phyloP scores from a whole-genome alignment of 2,113 vertebrate species.

The Actenoides hombroni region DNA sequence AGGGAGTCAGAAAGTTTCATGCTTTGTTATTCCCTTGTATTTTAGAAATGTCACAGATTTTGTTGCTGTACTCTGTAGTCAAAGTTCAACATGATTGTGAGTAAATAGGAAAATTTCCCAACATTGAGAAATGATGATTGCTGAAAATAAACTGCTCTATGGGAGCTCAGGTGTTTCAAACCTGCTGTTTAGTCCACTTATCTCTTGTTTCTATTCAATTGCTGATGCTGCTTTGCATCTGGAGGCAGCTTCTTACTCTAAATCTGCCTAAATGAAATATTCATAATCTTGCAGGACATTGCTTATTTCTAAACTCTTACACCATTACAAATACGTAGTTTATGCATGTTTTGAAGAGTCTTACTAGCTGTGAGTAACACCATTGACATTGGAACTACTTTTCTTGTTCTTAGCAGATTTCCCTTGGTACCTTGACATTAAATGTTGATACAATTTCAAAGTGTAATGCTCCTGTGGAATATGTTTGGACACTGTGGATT shows the following conservation, averaged over 20 bases:
- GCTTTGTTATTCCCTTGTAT: neutral
- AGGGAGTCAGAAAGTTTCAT: neutral
- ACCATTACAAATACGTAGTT: neutral
- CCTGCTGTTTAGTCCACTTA: neutral
- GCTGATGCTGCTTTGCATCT: neutral
- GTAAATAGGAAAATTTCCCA: neutral
- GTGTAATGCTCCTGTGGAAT: neutral
- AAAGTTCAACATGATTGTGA: neutral
- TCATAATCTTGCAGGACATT: neutral
- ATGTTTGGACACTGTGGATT: neutral
- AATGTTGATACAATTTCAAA: neutral
- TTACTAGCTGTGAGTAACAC: neutral
- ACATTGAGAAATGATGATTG: neutral
- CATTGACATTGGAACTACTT: neutral
- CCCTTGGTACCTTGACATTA: neutral
- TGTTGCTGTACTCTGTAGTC: neutral
- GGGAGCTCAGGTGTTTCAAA: constrained; percentile 4
- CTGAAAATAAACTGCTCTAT: neutral
- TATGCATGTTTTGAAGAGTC: neutral
- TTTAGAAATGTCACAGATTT: neutral
- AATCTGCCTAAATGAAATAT: neutral
- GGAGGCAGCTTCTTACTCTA: neutral
- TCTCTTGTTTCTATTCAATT: neutral
- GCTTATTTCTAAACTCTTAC: neutral
- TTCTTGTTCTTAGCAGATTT: neutral